Evolutionary conservation across 1,140 invertebrate species (phyloP).

Genomic region (Riptortus pedestris): DNA sequence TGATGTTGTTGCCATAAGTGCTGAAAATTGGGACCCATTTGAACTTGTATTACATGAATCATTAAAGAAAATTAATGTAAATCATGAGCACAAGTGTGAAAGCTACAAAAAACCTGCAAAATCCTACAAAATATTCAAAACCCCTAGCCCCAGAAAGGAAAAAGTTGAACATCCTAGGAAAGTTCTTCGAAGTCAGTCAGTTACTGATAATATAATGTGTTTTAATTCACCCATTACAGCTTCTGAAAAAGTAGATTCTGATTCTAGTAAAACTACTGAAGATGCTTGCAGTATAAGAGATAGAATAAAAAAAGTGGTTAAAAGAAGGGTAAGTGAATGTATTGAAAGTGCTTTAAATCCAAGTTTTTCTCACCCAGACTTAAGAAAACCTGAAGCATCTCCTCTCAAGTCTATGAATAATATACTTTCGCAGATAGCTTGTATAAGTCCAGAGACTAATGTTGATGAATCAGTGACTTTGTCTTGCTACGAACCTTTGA

Average conservation of each 20-base stretch:
- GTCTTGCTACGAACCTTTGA: no score
- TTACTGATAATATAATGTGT: conserved; percentile 1
- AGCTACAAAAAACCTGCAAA: not conserved
- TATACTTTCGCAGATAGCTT: not conserved
- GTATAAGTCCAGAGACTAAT: not conserved
- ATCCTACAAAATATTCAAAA: not conserved
- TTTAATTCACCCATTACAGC: not conserved
- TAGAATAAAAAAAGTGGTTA: not conserved
- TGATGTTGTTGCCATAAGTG: conserved; percentile 1
- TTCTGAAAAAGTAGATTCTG: not conserved
- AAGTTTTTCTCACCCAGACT: not conserved
- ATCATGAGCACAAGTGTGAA: not conserved
- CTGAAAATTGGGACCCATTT: conserved; percentile 13
- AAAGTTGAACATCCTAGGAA: not conserved
- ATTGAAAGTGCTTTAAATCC: conserved; percentile 10
- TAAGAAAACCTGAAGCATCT: not conserved
- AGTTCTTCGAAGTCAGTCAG: not conserved
- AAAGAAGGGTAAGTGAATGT: not conserved
- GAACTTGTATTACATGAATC: conserved; percentile 2
- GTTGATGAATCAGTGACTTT: no score
- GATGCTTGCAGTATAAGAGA: not conserved
- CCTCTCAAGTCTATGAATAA: not conserved
- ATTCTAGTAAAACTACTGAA: not conserved
- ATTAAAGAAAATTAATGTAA: not conserved
- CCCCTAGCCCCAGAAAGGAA: not conserved